Evolutionary conservation across 2,888 invertebrate genomes (phyloP).

Genomic region (Catotricha subobsoleta): DNA sequence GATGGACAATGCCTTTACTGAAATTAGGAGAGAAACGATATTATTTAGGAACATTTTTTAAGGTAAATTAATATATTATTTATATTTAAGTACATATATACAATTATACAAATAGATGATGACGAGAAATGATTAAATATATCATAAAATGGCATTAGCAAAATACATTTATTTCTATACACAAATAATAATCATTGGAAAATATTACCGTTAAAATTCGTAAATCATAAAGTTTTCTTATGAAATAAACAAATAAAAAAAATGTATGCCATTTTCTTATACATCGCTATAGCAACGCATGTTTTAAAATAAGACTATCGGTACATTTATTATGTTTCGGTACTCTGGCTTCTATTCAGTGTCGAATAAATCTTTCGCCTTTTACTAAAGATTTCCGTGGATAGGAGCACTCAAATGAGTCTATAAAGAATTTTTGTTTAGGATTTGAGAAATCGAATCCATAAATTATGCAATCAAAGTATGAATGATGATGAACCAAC

Average conservation of each 20-base stretch:
- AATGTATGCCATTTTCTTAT: too few relatives aligned
- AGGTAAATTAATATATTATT: constrained; percentile 41
- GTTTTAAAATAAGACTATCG: too few relatives aligned
- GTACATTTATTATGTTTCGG: too few relatives aligned
- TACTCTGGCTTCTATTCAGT: constrained; percentile 47
- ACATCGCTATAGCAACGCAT: too few relatives aligned
- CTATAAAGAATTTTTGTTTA: constrained; percentile 35
- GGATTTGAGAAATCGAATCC: too few relatives aligned
- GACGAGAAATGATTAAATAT: not conserved
- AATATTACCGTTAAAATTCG: too few relatives aligned
- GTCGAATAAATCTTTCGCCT: constrained; percentile 59
- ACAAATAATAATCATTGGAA: too few relatives aligned
- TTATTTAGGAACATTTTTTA: constrained; percentile 84
- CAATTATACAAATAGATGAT: not conserved
- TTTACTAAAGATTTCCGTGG: constrained; percentile 66
- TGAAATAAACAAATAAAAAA: too few relatives aligned
- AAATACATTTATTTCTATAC: too few relatives aligned
- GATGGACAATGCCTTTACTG: constrained; percentile 81
- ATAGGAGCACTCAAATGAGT: constrained; percentile 54
- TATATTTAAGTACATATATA: constrained; percentile 8
- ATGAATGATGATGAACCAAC: too few relatives aligned
- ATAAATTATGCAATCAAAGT: too few relatives aligned
- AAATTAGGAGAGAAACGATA: constrained; percentile 78
- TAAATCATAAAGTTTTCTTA: too few relatives aligned
- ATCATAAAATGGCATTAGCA: not conserved